A percentile compares a stretch with the other conserved stretches of the same genome.
phyloP scores from a whole-genome alignment of 2,888 invertebrate genomes.

The Drosophila merina region DNA sequence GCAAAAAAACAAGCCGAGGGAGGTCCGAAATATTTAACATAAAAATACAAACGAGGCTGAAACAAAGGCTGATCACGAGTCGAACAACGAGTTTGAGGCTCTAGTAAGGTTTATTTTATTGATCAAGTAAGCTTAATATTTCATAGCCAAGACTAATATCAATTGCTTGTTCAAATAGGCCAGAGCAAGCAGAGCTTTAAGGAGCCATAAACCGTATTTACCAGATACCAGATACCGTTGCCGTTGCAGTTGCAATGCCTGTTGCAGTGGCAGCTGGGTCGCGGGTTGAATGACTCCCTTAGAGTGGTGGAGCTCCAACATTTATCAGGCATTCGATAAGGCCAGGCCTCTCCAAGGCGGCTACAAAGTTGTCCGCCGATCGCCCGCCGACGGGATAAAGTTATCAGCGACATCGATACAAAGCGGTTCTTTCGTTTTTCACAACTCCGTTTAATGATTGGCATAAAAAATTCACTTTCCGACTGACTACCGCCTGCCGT shows the following conservation, averaged over 20 bases:
- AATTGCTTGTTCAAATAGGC: slow-evolving; percentile 59
- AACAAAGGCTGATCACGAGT: slow-evolving; percentile 28
- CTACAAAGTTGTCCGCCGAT: slow-evolving; percentile 67
- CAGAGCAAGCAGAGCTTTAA: slow-evolving; percentile 61
- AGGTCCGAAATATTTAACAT: slow-evolving; percentile 19
- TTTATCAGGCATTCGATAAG: slow-evolving; percentile 73
- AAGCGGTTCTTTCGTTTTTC: slow-evolving; percentile 63
- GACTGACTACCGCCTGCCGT: slow-evolving; percentile 64
- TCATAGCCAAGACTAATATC: neutral
- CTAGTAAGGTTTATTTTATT: neutral
- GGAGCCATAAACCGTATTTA: slow-evolving; percentile 65
- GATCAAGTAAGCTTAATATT: neutral
- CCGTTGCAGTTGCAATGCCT: slow-evolving; percentile 19
- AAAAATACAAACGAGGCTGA: slow-evolving; percentile 8
- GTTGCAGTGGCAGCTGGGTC: slow-evolving; percentile 15
- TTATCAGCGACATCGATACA: slow-evolving; percentile 62
- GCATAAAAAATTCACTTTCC: slow-evolving; percentile 74
- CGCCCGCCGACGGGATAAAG: slow-evolving; percentile 54
- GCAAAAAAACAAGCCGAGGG: slow-evolving; percentile 22
- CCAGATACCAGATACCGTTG: slow-evolving; percentile 47
- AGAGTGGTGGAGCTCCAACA: slow-evolving; percentile 58
- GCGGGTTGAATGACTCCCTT: slow-evolving; percentile 43
- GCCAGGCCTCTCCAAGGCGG: slow-evolving; percentile 37
- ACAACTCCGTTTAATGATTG: slow-evolving; percentile 71
- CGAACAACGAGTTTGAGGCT: neutral